Evolutionary conservation across 2,113 vertebrate genomes (phyloP).

Genomic region (Theropithecus gelada): DNA sequence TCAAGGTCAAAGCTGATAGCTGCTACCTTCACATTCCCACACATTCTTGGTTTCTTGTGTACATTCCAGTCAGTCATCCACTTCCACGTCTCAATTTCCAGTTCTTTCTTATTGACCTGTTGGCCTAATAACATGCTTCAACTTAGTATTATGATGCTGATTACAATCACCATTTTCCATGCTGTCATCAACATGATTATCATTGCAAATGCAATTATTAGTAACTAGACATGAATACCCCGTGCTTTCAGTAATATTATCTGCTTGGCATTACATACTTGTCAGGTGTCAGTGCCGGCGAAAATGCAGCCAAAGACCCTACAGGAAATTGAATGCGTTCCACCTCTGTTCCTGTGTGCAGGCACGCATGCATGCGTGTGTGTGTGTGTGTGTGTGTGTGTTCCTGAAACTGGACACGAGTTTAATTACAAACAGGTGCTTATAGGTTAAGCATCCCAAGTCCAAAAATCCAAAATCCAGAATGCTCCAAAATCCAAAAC

Average conservation of each 20-base stretch:
- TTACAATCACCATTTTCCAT: background rate
- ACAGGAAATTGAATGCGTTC: background rate
- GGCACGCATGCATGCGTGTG: rapidly evolving
- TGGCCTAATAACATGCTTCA: constrained; percentile 38
- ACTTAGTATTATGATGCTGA: background rate
- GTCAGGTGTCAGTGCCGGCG: background rate
- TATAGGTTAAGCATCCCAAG: background rate
- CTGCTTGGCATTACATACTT: constrained; percentile 16
- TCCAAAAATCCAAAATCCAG: background rate
- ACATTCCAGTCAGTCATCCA: constrained; percentile 53
- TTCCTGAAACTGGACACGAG: background rate
- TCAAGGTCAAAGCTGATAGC: constrained; percentile 16
- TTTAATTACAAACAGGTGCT: constrained; percentile 5
- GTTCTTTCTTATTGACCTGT: constrained; percentile 41
- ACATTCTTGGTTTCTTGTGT: constrained; percentile 49
- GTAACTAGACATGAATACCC: background rate
- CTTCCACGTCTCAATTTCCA: background rate
- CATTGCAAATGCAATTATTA: background rate
- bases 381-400: background rate
- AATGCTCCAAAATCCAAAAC: background rate
- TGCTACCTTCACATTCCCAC: constrained; percentile 31
- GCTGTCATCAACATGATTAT: constrained; percentile 47
- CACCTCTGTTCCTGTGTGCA: background rate
- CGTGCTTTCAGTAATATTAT: constrained; percentile 19
- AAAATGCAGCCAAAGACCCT: background rate